Base-by-base conservation (phyloP, 2,113 vertebrate species). In the Xiphophorus maculatus region DNA sequence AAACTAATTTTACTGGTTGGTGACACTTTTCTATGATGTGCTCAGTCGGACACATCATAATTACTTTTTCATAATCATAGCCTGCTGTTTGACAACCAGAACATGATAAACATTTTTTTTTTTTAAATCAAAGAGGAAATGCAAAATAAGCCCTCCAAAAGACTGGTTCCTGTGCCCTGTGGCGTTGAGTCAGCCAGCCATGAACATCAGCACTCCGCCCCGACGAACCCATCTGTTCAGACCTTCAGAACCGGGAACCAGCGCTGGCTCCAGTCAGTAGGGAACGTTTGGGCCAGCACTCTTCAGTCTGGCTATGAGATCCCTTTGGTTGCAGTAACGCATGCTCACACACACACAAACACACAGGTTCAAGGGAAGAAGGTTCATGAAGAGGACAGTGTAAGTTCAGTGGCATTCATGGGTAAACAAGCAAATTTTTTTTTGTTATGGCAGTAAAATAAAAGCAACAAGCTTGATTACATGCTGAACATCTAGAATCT, bases 221-320 rank as follows among this genome's bases (percentile, higher is more conserved):
- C 67, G 63, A 76, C 74, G 67, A 51, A 87, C 74, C 91, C 89
- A 93, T 93, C 92, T 93, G 89, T 77, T 92, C 84, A 81, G 85
- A 88, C 82, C 82, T 81, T 66, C 81, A 71, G 76, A 73, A 71
- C 67, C 69, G 68, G 48, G 48, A 51, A 42, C 62, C 74, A 71
- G 71, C 61, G 60, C 69, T 72, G 35, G 19, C 61, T 73, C 44
- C 65, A 35, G 22, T 65, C 75, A 51, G 48, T 74, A 48, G 71
- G 60, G 30, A 79, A 54, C 65, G 70, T 74, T 80, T 90, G 80
- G 72, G 80, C n/a, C 1, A 54, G 58, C 66, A 63, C 66, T 82
- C 37, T 74, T 80, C 64, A 79, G 74, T 85, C 75, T 84, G 74
- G 77, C 63, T 80, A 25, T 17, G 5, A 19, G 14, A 51, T 25